phyloP scores from a whole-genome alignment of 2,888 invertebrate genomes.

The Catocala nupta region DNA sequence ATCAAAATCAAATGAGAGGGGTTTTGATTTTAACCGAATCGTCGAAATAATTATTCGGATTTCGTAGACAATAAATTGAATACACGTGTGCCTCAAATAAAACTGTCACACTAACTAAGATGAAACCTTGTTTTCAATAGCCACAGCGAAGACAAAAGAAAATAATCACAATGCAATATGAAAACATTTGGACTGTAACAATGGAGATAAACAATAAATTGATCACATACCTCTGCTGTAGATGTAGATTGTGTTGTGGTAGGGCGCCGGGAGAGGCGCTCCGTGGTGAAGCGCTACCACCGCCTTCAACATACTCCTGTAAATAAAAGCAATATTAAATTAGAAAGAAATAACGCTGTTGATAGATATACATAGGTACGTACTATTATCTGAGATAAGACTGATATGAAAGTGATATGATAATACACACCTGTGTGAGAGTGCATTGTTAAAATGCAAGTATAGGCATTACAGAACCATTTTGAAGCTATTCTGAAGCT shows the following conservation, averaged over 20 bases:
- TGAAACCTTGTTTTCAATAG: not conserved
- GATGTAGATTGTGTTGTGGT: conserved; percentile 80
- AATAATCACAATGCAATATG: not conserved
- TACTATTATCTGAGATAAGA: no score
- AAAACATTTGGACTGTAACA: not conserved
- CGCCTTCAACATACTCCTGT: conserved; percentile 83
- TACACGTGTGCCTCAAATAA: not conserved
- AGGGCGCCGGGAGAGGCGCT: conserved; percentile 81
- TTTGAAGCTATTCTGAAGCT: no score
- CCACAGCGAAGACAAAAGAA: not conserved
- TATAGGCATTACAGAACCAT: no score
- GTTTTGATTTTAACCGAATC: no score
- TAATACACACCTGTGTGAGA: no score
- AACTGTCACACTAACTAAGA: not conserved
- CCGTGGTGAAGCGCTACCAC: conserved; percentile 80
- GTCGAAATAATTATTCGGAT: no score
- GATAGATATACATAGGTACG: no score
- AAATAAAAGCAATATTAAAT: not conserved
- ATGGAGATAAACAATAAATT: conserved; percentile 2
- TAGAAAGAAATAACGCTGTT: no score
- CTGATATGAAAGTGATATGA: no score
- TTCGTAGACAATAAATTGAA: no score
- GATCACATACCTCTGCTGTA: conserved; percentile 75
- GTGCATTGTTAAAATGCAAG: no score
- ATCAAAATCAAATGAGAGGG: no score